These are phyloP conservation scores for Heliconius charithonia DNA, from an alignment of 2,888 invertebrate genomes.

Conservation along the genomic window DNA sequence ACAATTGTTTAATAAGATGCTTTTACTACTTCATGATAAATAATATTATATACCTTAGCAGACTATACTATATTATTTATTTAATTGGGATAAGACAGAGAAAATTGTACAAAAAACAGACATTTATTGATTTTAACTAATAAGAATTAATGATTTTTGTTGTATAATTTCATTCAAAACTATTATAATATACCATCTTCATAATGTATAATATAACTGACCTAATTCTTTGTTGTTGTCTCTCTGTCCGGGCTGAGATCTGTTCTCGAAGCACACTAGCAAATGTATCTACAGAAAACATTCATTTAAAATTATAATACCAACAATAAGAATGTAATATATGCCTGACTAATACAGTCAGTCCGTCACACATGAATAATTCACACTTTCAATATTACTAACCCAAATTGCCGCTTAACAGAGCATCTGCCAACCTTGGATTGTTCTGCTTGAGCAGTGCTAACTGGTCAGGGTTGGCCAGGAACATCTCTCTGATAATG, in stretches of 20 bases:
- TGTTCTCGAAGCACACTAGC: slow-evolving; percentile 91
- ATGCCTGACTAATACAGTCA: not conserved
- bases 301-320: slow-evolving; percentile 45
- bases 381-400: slow-evolving; percentile 50
- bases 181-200: not conserved
- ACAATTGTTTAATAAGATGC: too few species aligned
- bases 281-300: slow-evolving; percentile 87
- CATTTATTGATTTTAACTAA: not conserved
- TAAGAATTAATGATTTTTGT: not conserved
- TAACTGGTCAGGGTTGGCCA: slow-evolving; percentile 95
- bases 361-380: slow-evolving; percentile 16
- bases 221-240: slow-evolving; percentile 90
- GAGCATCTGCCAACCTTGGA: slow-evolving; percentile 94
- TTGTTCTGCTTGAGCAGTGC: slow-evolving; percentile 96
- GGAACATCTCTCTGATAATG: slow-evolving; percentile 92
- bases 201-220: slow-evolving; percentile 46
- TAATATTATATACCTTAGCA: too few species aligned
- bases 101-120: not conserved
- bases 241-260: slow-evolving; percentile 90
- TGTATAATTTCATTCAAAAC: not conserved
- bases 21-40: too few species aligned
- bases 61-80: too few species aligned
- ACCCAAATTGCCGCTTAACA: slow-evolving; percentile 93
- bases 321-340: slow-evolving; percentile 30
- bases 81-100: not conserved